A percentile compares a stretch with the other conserved stretches of the same genome.
Conservation (phyloP, 2,888 invertebrate species). For the Clanis bilineata region DNA sequence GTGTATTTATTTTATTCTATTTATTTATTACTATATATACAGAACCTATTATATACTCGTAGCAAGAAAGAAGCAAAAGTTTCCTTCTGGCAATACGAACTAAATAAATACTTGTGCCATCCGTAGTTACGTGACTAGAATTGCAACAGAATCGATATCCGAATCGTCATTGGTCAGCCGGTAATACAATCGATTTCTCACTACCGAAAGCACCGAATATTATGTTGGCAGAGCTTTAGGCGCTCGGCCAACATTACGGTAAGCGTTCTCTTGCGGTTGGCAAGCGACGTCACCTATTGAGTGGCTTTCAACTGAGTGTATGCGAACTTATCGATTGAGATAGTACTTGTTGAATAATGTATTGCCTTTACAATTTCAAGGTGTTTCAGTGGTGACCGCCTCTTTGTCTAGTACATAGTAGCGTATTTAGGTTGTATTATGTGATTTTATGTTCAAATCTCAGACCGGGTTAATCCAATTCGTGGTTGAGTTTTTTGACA, state of each 20-base stretch:
- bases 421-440: no score
- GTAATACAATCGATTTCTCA: constrained; percentile 41
- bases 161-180: constrained; percentile 46
- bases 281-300: constrained; percentile 3
- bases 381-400: background rate
- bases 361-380: constrained; percentile 13
- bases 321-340: background rate
- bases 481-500: no score
- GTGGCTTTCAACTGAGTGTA: background rate
- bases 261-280: background rate
- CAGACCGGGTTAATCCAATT: no score
- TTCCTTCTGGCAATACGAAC: background rate
- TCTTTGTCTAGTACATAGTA: no score
- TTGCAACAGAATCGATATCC: constrained; percentile 50
- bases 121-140: constrained; percentile 49
- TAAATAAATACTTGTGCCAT: background rate
- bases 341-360: constrained; percentile 5
- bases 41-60: no score
- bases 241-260: background rate
- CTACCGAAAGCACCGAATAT: background rate
- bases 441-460: no score
- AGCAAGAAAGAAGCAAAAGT: background rate
- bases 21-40: background rate
- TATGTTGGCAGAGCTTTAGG: constrained; percentile 4
- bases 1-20: no score